A percentile compares a stretch with the other conserved stretches of the same genome.
phyloP scores from a whole-genome alignment of 2,113 vertebrate genomes.

The Ploceus nigricollis region DNA sequence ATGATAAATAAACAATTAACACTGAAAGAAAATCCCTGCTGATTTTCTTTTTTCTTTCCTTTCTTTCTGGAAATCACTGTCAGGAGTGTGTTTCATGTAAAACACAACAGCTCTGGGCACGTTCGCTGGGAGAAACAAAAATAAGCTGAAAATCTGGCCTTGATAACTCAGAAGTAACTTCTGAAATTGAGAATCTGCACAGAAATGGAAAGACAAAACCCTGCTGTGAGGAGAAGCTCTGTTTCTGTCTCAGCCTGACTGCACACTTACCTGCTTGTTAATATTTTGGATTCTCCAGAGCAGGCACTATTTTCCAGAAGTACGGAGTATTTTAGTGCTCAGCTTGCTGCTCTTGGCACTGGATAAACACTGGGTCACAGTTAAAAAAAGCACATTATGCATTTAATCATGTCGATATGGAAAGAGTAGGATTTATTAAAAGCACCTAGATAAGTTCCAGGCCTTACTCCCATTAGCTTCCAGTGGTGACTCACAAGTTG shows the following conservation, averaged over 20 bases:
- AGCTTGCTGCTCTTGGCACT: constrained; percentile 5
- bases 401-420: not conserved
- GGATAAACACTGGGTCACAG: not conserved
- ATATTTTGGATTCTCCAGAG: not conserved
- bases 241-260: not conserved
- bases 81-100: not conserved
- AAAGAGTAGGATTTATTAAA: constrained; percentile 18
- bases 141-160: not conserved
- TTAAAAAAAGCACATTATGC: not conserved
- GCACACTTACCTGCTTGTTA: not conserved
- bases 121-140: not conserved
- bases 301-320: not conserved
- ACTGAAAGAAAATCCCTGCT: not conserved
- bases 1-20: not conserved
- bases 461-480: not conserved
- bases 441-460: constrained; percentile 24
- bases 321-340: not conserved
- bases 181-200: not conserved
- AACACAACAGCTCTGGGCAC: not conserved
- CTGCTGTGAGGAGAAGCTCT: not conserved
- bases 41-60: not conserved
- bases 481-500: not conserved
- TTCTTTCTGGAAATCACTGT: not conserved
- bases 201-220: not conserved
- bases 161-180: accelerated